Evolutionary conservation across 1,140 invertebrate species (phyloP).

Genomic region (Macrocentrus cingulum): DNA sequence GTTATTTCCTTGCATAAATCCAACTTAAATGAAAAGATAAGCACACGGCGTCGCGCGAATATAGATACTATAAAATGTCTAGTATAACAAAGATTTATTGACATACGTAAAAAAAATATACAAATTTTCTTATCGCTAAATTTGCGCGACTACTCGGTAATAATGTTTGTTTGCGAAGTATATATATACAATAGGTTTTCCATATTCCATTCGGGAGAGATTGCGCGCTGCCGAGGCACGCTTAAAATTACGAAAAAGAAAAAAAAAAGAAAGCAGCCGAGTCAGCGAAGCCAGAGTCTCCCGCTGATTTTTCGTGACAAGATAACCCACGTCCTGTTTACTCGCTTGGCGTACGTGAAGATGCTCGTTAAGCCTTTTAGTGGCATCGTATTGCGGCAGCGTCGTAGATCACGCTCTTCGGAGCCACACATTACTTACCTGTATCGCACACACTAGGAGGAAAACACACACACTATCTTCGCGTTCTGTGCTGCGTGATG

Average conservation of each 20-base stretch:
- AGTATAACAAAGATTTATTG: no score
- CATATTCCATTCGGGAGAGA: slow-evolving; percentile 13
- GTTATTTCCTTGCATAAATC: no score
- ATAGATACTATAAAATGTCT: no score
- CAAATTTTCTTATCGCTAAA: no score
- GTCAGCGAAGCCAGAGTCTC: slow-evolving; percentile 41
- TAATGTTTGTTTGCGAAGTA: slow-evolving; percentile 1
- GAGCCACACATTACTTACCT: slow-evolving; percentile 6
- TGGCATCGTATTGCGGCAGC: slow-evolving; percentile 50
- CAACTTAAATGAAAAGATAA: no score
- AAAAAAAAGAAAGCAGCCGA: slow-evolving; percentile 37
- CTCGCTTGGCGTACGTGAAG: slow-evolving; percentile 50
- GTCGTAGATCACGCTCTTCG: slow-evolving; percentile 47
- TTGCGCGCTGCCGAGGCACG: slow-evolving; percentile 19
- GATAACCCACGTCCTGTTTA: slow-evolving; percentile 60
- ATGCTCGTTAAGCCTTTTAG: slow-evolving; percentile 59
- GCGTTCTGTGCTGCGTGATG: no score
- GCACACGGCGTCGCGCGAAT: no score
- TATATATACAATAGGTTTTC: slow-evolving; percentile 1
- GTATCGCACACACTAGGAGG: background rate
- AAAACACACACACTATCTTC: background rate
- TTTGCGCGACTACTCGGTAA: no score
- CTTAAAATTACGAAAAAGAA: slow-evolving; percentile 25
- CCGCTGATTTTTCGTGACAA: slow-evolving; percentile 57
- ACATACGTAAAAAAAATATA: no score